These are phyloP conservation scores for Spea multiplicata DNA, from an alignment of 2,113 vertebrate species.

Conservation along the genomic window DNA sequence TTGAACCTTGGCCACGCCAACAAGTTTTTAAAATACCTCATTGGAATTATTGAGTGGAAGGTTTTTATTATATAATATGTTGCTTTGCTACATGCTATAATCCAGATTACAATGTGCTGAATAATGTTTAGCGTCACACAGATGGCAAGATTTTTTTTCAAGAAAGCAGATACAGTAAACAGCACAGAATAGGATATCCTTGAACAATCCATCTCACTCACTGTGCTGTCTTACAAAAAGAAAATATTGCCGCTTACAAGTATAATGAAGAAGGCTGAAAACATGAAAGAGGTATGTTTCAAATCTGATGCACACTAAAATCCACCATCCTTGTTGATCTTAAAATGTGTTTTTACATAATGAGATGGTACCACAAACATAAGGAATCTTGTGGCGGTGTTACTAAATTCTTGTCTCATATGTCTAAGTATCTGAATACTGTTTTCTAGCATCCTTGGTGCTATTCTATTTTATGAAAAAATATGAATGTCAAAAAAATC, in stretches of 20 bases:
- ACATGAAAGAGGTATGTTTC: not conserved
- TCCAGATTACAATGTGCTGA: not conserved
- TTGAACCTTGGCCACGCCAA: not conserved
- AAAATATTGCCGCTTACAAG: constrained; percentile 26
- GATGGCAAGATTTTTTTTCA: not conserved
- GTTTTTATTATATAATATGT: not conserved
- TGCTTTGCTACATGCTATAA: not conserved
- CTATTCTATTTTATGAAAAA: too few species aligned
- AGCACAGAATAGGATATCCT: not conserved
- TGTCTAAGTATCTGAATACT: too few species aligned
- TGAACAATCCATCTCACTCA: constrained; percentile 15
- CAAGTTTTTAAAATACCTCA: too few species aligned
- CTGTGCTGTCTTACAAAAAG: constrained; percentile 9
- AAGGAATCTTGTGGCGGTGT: not conserved
- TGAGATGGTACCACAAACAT: not conserved
- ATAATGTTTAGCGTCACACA: not conserved
- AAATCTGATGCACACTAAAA: constrained; percentile 13
- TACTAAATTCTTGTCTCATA: too few species aligned
- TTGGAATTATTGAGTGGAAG: not conserved
- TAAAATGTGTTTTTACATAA: not conserved
- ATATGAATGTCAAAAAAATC: too few species aligned
- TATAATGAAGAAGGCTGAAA: constrained; percentile 19
- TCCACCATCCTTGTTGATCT: constrained; percentile 9
- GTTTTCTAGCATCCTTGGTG: too few species aligned
- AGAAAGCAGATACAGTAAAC: not conserved